phyloP scores from a whole-genome alignment of 1,140 invertebrate species.

The Ips typographus region DNA sequence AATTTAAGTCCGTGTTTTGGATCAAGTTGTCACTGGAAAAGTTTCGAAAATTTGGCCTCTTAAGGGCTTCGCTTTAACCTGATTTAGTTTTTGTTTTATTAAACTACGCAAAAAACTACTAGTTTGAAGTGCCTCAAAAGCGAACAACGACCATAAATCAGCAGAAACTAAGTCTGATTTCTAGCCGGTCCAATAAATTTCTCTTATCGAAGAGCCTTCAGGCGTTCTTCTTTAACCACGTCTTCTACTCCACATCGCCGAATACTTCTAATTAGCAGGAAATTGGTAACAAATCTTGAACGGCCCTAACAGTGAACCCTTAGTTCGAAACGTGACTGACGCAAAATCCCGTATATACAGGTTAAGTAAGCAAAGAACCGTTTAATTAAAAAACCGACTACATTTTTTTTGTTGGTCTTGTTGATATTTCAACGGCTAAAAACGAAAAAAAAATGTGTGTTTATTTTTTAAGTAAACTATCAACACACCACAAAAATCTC shows the following conservation, averaged over 20 bases:
- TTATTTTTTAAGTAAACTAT: too few relatives aligned
- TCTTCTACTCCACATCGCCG: background rate
- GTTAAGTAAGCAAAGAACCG: background rate
- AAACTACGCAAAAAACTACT: too few relatives aligned
- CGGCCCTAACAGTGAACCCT: background rate
- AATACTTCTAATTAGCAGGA: conserved; percentile 10
- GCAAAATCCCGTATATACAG: background rate
- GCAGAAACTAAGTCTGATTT: too few relatives aligned
- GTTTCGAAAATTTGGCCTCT: background rate
- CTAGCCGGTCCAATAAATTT: background rate
- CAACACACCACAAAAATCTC: too few relatives aligned
- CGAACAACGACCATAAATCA: too few relatives aligned
- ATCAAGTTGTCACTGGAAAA: background rate
- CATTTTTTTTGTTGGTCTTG: background rate
- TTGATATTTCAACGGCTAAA: background rate
- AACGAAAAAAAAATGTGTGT: background rate
- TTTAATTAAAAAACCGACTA: background rate
- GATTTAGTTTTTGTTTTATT: too few relatives aligned
- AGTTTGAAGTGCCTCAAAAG: too few relatives aligned
- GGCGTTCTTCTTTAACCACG: background rate
- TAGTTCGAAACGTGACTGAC: conserved; percentile 9
- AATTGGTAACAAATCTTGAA: conserved; percentile 13
- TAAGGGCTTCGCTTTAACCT: too few relatives aligned
- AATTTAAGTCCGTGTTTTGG: conserved; percentile 1
- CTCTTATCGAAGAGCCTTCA: background rate